Conservation (phyloP, 2,888 invertebrate genomes). For the Bembecia ichneumoniformis region DNA sequence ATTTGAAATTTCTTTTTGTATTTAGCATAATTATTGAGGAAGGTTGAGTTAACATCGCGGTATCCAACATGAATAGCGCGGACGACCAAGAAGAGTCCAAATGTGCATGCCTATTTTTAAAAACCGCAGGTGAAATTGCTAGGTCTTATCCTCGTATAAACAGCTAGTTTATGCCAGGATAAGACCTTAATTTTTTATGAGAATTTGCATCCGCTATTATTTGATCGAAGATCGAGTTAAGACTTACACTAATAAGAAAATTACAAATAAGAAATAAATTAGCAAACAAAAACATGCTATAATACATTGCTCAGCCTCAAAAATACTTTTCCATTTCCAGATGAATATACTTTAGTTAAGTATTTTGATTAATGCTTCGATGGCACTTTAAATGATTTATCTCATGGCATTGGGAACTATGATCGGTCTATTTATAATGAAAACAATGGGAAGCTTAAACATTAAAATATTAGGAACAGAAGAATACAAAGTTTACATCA, state of each 20-base stretch:
- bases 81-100: no score
- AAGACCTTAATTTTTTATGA: no score
- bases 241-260: constrained; percentile 20
- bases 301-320: constrained; percentile 55
- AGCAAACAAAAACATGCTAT: constrained; percentile 47
- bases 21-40: no score
- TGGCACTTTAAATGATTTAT: constrained; percentile 32
- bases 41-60: no score
- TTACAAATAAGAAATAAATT: constrained; percentile 44
- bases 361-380: constrained; percentile 13
- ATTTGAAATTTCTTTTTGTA: no score
- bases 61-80: no score
- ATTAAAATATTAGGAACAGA: constrained; percentile 49
- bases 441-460: constrained; percentile 9
- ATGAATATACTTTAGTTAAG: constrained; percentile 8
- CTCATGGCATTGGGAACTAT: constrained; percentile 9
- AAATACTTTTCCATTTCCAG: constrained; percentile 27
- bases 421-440: constrained; percentile 26
- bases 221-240: no score
- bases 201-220: no score
- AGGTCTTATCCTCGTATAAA: no score
- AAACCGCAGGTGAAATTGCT: no score
- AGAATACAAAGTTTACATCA: constrained; percentile 28
- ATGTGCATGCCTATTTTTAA: no score
- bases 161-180: no score